A percentile compares a stretch with the other conserved stretches of the same genome.
Conservation (phyloP, 2,113 vertebrate genomes). For the Malaclemys terrapin region DNA sequence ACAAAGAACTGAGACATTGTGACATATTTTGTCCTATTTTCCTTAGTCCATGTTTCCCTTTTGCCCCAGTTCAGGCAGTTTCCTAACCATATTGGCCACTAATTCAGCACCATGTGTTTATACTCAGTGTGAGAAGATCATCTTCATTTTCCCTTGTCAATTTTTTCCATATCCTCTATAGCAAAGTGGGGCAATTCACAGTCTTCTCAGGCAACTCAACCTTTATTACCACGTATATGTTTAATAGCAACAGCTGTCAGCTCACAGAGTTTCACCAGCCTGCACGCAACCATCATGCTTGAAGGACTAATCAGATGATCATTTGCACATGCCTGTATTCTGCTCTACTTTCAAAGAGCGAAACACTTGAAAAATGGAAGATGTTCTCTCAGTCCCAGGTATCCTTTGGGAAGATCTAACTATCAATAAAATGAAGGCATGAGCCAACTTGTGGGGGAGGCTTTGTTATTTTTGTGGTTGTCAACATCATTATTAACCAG, state of each 20-base stretch:
- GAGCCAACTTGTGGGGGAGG: background rate
- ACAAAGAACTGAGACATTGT: background rate
- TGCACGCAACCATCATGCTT: background rate
- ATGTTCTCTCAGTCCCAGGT: background rate
- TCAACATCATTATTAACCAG: background rate
- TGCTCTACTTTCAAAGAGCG: background rate
- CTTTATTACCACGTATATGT: background rate
- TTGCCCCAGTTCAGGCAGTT: rapidly evolving
- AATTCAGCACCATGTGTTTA: background rate
- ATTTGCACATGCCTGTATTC: background rate
- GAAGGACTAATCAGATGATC: background rate
- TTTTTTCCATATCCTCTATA: background rate
- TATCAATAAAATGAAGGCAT: background rate
- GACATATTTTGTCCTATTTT: background rate
- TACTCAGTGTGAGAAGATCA: background rate
- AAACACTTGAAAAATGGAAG: background rate
- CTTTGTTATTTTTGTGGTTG: background rate
- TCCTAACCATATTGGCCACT: background rate
- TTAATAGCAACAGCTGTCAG: background rate
- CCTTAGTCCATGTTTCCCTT: rapidly evolving
- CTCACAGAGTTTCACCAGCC: background rate
- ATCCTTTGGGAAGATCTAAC: background rate
- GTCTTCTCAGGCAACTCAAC: background rate
- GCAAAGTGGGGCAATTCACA: background rate
- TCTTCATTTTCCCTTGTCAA: rapidly evolving